Base-by-base conservation (phyloP, 2,888 invertebrate genomes). In the Lasioglossum pauxillum region DNA sequence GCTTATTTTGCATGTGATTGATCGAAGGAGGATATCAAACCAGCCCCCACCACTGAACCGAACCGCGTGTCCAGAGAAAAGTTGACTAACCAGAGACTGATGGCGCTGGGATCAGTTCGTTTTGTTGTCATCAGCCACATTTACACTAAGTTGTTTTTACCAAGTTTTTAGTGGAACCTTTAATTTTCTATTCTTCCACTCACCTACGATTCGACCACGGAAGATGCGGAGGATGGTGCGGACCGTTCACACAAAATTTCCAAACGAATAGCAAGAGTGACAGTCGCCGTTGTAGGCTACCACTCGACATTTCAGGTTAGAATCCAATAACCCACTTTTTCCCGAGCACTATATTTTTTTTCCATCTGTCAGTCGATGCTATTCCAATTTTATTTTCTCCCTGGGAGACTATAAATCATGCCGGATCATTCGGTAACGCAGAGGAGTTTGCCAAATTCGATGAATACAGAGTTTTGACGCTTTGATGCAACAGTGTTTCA, bases 71-170 rank as follows among this genome's bases (percentile, higher is more conserved):
- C 82, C 71, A 74, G 31, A 69, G 77, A 72, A 69, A 74, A 87
- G 80, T 82, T 82, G 19, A 77, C 71, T 83, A 83, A 78, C 35
- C 49, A n/a, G 38, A 41, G 49, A 53, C n/a, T 2, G 81, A 83
- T 82, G 82, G 92, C 93, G 93, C 90, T 75, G 77, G 84, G 74
- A 90, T 92, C 92, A 88, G 88, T 91, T 90, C 92, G 93, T 94
- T 94, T 94, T 94, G 94, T 94, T 94, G 94, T 94, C 93, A 93
- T 94, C 91, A 92, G 91, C 93, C 93, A 93, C 93, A 92, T 94
- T 94, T 93, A 92, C 90, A 91, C 84, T 92, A 89, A 91, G 90
- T 93, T 93, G 89, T 92, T 93, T 93, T 93, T 89, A 86, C 80
- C 86, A 88, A 78, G 87, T 90, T 92, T 92, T 93, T 90, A 86